Evolutionary conservation across 1,140 invertebrate genomes (phyloP).

Genomic region (Thaumetopoea pityocampa): DNA sequence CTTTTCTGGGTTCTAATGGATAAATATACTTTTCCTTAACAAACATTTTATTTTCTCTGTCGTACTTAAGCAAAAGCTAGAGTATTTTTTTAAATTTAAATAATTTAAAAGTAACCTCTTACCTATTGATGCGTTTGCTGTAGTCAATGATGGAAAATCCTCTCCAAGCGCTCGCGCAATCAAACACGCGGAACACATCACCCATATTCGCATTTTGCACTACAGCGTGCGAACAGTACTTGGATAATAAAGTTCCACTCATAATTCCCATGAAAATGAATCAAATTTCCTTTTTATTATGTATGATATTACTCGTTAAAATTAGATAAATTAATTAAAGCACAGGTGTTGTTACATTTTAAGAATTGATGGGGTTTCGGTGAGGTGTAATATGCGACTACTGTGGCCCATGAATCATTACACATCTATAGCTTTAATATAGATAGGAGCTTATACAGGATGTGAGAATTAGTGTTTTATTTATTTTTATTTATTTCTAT

Average conservation of each 20-base stretch:
- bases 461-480: too few species aligned
- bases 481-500: too few species aligned
- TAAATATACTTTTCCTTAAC: too few species aligned
- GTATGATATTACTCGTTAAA: constrained; percentile 25
- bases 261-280: constrained; percentile 43
- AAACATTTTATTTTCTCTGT: not conserved
- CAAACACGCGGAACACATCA: constrained; percentile 28
- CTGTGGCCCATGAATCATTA: too few species aligned
- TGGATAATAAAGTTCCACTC: constrained; percentile 32
- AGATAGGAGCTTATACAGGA: too few species aligned
- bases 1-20: too few species aligned
- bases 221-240: constrained; percentile 17
- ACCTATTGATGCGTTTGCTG: constrained; percentile 83
- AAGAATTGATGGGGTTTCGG: constrained; percentile 30
- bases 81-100: not conserved
- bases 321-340: constrained; percentile 23
- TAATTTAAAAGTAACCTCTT: constrained; percentile 26
- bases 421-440: too few species aligned
- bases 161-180: constrained; percentile 46
- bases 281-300: constrained; percentile 37
- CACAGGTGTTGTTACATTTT: constrained; percentile 31
- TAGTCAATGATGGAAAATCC: constrained; percentile 82
- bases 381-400: too few species aligned
- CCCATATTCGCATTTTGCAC: constrained; percentile 46
- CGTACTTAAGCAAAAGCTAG: too few species aligned